These are phyloP conservation scores for Salvator merianae DNA, from an alignment of 2,113 vertebrate genomes.

Conservation along the genomic window DNA sequence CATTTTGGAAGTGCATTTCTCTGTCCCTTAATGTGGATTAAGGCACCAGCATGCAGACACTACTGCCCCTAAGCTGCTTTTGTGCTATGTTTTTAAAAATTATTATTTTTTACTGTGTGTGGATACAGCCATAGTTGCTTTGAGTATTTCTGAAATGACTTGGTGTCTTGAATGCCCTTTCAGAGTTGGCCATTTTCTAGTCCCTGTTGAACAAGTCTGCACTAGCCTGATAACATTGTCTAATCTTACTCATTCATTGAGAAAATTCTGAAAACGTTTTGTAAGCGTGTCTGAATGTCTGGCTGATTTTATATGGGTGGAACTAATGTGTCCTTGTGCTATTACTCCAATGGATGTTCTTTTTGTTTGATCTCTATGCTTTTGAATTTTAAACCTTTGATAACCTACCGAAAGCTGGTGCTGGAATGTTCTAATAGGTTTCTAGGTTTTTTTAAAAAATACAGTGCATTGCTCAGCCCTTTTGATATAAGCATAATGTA, in stretches of 20 bases:
- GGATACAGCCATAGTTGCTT: no score
- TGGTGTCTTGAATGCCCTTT: not conserved
- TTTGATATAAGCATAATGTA: not conserved
- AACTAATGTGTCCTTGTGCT: conserved; percentile 19
- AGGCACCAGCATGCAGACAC: no score
- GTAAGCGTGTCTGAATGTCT: not conserved
- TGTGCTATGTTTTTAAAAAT: no score
- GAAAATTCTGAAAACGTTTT: conserved; percentile 23
- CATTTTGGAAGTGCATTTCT: no score
- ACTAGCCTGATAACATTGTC: conserved; percentile 20
- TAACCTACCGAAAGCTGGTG: not conserved
- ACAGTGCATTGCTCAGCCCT: not conserved
- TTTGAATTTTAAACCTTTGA: not conserved
- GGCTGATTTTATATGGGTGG: not conserved
- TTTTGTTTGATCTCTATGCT: not conserved
- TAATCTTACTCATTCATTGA: conserved; percentile 16
- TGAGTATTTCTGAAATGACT: not conserved
- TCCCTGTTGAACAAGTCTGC: conserved; percentile 12
- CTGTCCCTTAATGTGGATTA: no score
- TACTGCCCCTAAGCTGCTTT: no score
- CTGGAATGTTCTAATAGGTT: not conserved
- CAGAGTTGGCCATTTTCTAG: conserved; percentile 10
- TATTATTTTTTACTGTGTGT: no score
- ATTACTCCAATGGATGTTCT: conserved; percentile 18
- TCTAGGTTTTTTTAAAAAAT: not conserved